Percentiles rank a stretch among this genome's conserved stretches.
Conservation (phyloP, 1,140 invertebrate species). For the Tetragonula clypearis region DNA sequence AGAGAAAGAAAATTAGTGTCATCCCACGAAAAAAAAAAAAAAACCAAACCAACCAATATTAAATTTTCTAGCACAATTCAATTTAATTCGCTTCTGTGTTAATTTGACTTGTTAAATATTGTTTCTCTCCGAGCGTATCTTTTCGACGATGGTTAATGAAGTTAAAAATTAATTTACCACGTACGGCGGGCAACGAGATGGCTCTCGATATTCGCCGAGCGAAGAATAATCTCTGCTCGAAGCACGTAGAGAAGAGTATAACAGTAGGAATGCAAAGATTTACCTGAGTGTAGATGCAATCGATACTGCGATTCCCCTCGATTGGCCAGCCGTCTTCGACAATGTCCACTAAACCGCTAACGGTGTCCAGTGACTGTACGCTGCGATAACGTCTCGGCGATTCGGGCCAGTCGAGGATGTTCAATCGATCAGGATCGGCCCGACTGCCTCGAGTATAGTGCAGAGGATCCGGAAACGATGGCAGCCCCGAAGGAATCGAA, state of each 20-base stretch:
- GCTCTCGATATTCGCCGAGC: too few relatives aligned
- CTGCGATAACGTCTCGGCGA: conserved; percentile 76
- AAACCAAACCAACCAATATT: too few relatives aligned
- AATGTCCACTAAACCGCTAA: conserved; percentile 78
- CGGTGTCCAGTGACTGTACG: conserved; percentile 78
- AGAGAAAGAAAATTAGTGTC: too few relatives aligned
- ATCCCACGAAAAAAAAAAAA: too few relatives aligned
- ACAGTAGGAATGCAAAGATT: background rate
- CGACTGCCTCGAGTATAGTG: conserved; percentile 58
- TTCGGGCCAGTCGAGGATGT: conserved; percentile 79
- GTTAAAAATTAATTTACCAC: too few relatives aligned
- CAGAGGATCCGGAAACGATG: conserved; percentile 70
- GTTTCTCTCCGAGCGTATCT: too few relatives aligned
- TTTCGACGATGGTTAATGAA: too few relatives aligned
- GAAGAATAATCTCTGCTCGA: too few relatives aligned
- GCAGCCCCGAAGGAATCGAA: conserved; percentile 65
- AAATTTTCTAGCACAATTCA: too few relatives aligned
- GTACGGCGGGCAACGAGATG: too few relatives aligned
- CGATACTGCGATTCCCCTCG: conserved; percentile 77
- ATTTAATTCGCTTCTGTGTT: too few relatives aligned
- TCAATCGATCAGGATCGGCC: conserved; percentile 72
- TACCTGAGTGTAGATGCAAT: conserved; percentile 80
- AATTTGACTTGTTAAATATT: too few relatives aligned
- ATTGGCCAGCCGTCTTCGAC: conserved; percentile 79
- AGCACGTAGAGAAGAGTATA: background rate